These are phyloP conservation scores for Abrostola tripartita DNA, from an alignment of 2,888 invertebrate species.

Conservation along the genomic window DNA sequence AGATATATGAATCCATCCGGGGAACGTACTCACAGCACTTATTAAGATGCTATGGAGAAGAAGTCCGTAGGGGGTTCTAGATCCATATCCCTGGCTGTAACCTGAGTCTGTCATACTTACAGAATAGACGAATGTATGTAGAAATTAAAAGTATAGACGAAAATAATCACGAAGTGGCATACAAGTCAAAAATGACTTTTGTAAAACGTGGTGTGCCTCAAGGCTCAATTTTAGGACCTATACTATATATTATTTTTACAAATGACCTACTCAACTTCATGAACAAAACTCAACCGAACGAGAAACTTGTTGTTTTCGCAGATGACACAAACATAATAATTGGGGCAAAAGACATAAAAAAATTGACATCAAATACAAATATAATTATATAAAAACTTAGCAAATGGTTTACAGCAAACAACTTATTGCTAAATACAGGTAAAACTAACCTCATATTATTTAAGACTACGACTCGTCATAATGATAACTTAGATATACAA, in stretches of 20 bases:
- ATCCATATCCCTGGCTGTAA: no score
- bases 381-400: not conserved
- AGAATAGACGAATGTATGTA: constrained; percentile 7
- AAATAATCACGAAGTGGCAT: constrained; percentile 1
- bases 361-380: constrained; percentile 2
- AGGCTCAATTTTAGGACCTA: constrained; percentile 6
- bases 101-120: constrained; percentile 1
- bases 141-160: constrained; percentile 6
- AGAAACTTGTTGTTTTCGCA: constrained; percentile 4
- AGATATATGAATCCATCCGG: no score
- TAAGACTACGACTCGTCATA: constrained; percentile 6
- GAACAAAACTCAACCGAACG: not conserved
- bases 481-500: not conserved
- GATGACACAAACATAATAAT: constrained; percentile 4
- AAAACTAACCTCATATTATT: constrained; percentile 4
- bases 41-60: no score
- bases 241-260: no score
- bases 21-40: no score
- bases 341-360: not conserved
- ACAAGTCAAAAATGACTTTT: constrained; percentile 2
- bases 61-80: no score
- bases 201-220: constrained; percentile 4
- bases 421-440: not conserved
- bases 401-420: constrained; percentile 3
- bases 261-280: no score